Evolutionary conservation across 2,888 invertebrate genomes (phyloP).

Genomic region (Phengaris arion): DNA sequence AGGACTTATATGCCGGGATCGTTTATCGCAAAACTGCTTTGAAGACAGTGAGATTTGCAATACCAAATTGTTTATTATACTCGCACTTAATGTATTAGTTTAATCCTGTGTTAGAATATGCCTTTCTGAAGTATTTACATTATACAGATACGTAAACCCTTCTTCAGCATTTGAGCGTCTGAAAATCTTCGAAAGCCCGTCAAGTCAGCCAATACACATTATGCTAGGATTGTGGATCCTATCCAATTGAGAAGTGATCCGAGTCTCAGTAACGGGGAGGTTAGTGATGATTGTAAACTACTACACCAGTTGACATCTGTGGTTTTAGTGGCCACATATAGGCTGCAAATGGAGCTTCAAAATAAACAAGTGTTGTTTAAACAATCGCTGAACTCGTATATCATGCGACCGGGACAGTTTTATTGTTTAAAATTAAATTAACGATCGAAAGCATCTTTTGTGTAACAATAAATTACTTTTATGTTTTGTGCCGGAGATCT

Average conservation of each 20-base stretch:
- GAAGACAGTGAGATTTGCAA: constrained; percentile 7
- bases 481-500: constrained; percentile 2
- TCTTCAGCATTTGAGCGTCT: too few species aligned
- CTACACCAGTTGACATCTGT: background rate
- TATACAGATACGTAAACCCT: too few species aligned
- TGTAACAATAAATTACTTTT: constrained; percentile 17
- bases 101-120: too few species aligned
- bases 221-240: too few species aligned
- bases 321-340: background rate
- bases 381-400: constrained; percentile 3
- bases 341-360: background rate
- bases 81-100: background rate
- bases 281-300: too few species aligned
- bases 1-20: constrained; percentile 7
- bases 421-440: constrained; percentile 25
- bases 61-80: background rate
- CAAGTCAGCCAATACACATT: too few species aligned
- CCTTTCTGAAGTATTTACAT: too few species aligned
- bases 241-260: too few species aligned
- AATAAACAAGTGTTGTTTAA: constrained; percentile 10
- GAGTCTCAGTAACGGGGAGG: too few species aligned
- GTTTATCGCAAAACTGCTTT: background rate
- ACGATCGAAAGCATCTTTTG: constrained; percentile 25
- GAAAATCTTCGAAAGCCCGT: too few species aligned
- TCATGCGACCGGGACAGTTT: constrained; percentile 21